Evolutionary conservation across 2,113 vertebrate species (phyloP).

Genomic region (Seriola quinqueradiata): DNA sequence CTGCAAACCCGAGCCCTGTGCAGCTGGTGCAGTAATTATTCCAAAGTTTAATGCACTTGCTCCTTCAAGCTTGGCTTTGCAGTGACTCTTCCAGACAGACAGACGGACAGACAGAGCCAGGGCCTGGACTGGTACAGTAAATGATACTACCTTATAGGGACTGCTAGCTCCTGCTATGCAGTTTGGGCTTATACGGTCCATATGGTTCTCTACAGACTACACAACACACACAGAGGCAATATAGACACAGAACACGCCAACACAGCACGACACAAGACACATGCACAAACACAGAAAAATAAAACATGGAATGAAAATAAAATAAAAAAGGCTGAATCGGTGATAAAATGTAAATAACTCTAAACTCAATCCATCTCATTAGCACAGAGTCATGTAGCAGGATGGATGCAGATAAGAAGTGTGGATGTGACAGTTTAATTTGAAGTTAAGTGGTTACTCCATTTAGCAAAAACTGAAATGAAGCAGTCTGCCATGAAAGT

Average conservation of each 20-base stretch:
- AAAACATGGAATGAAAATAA: slow-evolving; percentile 85
- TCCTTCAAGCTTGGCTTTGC: slow-evolving; percentile 62
- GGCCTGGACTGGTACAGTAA: slow-evolving; percentile 75
- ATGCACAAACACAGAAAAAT: slow-evolving; percentile 90
- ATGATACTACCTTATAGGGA: slow-evolving; percentile 93
- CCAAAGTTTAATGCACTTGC: slow-evolving; percentile 1
- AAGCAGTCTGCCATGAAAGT: slow-evolving; percentile 5
- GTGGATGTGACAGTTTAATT: slow-evolving; percentile 13
- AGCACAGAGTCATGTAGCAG: neutral
- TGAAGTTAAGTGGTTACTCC: neutral
- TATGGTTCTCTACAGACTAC: slow-evolving; percentile 97
- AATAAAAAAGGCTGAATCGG: slow-evolving; percentile 73
- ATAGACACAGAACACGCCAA: slow-evolving; percentile 80
- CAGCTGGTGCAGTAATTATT: neutral
- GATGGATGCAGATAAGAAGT: slow-evolving; percentile 10
- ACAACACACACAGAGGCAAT: slow-evolving; percentile 87
- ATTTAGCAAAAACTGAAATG: neutral
- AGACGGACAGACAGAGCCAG: slow-evolving; percentile 74
- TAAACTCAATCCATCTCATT: neutral
- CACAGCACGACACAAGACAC: slow-evolving; percentile 86
- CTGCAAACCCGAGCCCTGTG: slow-evolving; percentile 21
- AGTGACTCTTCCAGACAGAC: slow-evolving; percentile 69
- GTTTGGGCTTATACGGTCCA: slow-evolving; percentile 94
- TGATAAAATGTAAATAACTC: slow-evolving; percentile 46
- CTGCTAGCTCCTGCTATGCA: slow-evolving; percentile 92